These are phyloP conservation scores for Equus przewalskii DNA, from an alignment of 2,113 vertebrate species.

Conservation along the genomic window DNA sequence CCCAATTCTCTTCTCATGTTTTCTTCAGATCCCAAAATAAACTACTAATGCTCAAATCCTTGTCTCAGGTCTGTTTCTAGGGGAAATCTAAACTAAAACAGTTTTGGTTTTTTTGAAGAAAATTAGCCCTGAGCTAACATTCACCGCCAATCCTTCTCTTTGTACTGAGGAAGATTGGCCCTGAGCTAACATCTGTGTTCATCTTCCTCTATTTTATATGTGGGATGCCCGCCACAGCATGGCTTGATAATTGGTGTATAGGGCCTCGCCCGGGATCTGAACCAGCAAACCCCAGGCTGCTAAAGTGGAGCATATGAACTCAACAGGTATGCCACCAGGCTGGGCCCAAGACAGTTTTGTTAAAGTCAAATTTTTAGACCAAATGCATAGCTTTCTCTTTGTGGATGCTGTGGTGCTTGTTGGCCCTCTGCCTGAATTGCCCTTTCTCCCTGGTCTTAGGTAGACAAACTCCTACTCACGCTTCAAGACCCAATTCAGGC, in stretches of 20 bases:
- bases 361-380: neutral
- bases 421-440: neutral
- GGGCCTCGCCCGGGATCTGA: too few relatives aligned
- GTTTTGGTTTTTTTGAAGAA: neutral
- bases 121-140: too few relatives aligned
- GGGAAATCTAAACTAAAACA: neutral
- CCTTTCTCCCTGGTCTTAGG: neutral
- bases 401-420: neutral
- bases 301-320: too few relatives aligned
- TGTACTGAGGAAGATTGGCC: too few relatives aligned
- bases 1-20: neutral
- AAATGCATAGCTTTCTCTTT: neutral
- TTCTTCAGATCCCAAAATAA: neutral
- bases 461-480: neutral
- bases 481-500: neutral
- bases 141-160: too few relatives aligned
- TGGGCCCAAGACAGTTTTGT: neutral
- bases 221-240: too few relatives aligned
- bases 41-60: neutral
- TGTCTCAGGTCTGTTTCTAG: neutral
- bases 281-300: too few relatives aligned
- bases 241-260: too few relatives aligned
- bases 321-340: too few relatives aligned
- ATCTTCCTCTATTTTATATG: too few relatives aligned
- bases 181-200: too few relatives aligned